Percentiles rank a stretch among this genome's conserved stretches.
Conservation (phyloP, 2,888 invertebrate genomes). For the Chrysomela aeneicollis region DNA sequence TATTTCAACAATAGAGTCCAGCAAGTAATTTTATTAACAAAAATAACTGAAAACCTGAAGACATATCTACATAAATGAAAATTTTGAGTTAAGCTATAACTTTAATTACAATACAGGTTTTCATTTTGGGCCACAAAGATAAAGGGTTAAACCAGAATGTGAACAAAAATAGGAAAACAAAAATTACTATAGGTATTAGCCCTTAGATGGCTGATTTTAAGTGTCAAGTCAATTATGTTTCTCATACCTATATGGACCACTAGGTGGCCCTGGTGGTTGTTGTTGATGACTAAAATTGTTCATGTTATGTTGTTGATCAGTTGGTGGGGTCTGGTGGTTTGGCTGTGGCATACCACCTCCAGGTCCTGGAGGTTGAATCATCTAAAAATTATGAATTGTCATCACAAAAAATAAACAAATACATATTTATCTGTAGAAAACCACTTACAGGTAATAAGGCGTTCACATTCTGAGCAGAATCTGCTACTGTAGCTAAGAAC, state of each 20-base stretch:
- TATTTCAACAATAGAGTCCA: too few relatives aligned
- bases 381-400: conserved; percentile 56
- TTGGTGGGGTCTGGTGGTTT: conserved; percentile 47
- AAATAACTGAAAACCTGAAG: too few relatives aligned
- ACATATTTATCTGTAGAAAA: not conserved
- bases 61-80: too few relatives aligned
- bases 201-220: too few relatives aligned
- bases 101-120: too few relatives aligned
- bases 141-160: too few relatives aligned
- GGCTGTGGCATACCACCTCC: conserved; percentile 58
- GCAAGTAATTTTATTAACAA: too few relatives aligned
- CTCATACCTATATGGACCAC: conserved; percentile 39
- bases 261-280: conserved; percentile 57
- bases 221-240: too few relatives aligned
- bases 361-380: conserved; percentile 65
- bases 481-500: conserved; percentile 95
- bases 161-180: too few relatives aligned
- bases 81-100: too few relatives aligned
- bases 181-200: too few relatives aligned
- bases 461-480: conserved; percentile 92
- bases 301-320: conserved; percentile 59
- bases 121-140: too few relatives aligned
- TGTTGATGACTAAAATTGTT: conserved; percentile 61
- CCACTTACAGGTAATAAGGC: conserved; percentile 83
- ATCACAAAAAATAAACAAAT: conserved; percentile 6